These are phyloP conservation scores for Prolemur simus DNA, from an alignment of 2,113 vertebrate genomes.

Conservation along the genomic window DNA sequence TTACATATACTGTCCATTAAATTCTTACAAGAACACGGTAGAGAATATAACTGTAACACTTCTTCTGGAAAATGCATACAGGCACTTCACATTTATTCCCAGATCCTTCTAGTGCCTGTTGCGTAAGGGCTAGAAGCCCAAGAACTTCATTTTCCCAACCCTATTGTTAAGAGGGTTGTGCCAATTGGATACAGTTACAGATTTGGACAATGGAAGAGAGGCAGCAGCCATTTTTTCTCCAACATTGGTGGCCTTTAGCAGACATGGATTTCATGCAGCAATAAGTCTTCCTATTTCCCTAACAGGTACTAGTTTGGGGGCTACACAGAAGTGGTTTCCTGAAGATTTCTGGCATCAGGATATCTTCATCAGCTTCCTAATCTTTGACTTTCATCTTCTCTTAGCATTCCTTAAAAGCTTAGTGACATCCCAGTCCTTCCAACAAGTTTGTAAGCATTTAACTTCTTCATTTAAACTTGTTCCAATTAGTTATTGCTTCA, in stretches of 20 bases:
- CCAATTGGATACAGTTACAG: not conserved
- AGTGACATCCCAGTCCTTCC: not conserved
- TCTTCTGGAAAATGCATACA: not conserved
- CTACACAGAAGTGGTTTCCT: not conserved
- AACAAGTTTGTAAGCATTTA: not conserved
- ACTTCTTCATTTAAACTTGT: not conserved
- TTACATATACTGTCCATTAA: not conserved
- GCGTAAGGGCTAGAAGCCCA: not conserved
- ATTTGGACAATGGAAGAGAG: not conserved
- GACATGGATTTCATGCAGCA: not conserved
- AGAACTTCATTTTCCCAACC: not conserved
- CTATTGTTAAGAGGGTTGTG: not conserved
- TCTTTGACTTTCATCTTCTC: not conserved
- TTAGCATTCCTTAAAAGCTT: not conserved
- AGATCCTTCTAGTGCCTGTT: not conserved
- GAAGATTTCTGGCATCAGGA: not conserved
- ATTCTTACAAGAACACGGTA: not conserved
- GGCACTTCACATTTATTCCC: not conserved
- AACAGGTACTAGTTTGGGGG: not conserved
- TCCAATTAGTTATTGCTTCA: not conserved
- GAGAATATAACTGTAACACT: not conserved
- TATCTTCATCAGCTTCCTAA: not conserved
- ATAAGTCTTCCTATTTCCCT: not conserved
- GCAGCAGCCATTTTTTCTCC: not conserved
- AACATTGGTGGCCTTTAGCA: not conserved